Conservation (phyloP, 2,113 vertebrate genomes). For the Octodon degus region DNA sequence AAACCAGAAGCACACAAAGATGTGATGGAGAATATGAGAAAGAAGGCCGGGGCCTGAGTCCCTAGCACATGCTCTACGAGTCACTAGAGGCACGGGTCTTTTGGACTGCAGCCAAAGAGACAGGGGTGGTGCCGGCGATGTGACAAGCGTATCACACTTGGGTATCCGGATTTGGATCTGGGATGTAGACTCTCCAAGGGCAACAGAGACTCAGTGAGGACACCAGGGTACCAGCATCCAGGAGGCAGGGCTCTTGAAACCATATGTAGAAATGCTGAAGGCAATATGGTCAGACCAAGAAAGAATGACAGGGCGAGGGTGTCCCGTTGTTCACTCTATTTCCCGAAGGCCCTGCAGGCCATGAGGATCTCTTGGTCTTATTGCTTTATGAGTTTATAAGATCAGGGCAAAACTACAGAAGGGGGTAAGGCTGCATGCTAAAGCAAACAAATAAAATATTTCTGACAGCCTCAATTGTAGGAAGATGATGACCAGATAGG, state of each 20-base stretch:
- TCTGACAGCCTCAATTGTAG: background rate
- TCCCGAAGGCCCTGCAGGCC: too few relatives aligned
- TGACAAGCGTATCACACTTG: too few relatives aligned
- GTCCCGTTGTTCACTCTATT: background rate
- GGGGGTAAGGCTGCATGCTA: too few relatives aligned
- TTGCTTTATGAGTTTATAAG: background rate
- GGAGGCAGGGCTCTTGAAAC: background rate
- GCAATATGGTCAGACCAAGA: background rate
- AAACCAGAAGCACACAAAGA: background rate
- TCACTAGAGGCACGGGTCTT: background rate
- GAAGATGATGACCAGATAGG: background rate
- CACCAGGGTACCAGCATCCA: background rate
- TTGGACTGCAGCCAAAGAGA: background rate
- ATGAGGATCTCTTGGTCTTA: background rate
- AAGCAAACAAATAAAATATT: background rate
- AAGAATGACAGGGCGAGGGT: background rate
- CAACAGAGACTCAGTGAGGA: fast-evolving
- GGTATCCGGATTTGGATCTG: background rate
- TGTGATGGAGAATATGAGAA: background rate
- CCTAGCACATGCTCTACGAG: fast-evolving
- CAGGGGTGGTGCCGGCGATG: fast-evolving
- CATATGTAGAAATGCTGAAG: background rate
- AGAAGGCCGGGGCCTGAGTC: background rate
- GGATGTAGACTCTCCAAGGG: background rate
- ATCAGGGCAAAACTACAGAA: background rate